Conservation (phyloP, 2,797 vertebrate species). For the Sebastes nivosus region DNA sequence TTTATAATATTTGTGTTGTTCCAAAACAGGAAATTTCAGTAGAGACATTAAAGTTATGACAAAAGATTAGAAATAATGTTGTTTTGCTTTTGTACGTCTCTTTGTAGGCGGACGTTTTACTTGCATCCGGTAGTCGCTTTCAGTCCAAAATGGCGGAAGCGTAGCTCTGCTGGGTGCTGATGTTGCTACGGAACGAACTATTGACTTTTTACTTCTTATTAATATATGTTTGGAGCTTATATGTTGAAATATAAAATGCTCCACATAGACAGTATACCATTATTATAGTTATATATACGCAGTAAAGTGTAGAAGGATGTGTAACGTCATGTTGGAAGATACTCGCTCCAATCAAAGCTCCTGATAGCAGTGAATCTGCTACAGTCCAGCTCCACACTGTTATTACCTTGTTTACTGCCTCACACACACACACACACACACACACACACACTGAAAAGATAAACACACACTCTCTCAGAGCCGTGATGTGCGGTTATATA, state of each 20-base stretch:
- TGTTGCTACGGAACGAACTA: too few relatives aligned
- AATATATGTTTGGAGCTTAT: too few relatives aligned
- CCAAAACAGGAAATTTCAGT: too few relatives aligned
- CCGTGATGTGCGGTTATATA: conserved; percentile 7
- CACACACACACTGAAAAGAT: not conserved
- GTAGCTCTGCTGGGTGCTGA: too few relatives aligned
- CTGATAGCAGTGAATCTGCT: not conserved
- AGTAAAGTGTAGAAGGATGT: not conserved
- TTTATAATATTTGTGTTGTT: too few relatives aligned
- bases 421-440: conserved; percentile 18
- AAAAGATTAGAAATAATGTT: too few relatives aligned
- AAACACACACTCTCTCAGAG: not conserved
- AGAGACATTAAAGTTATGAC: too few relatives aligned
- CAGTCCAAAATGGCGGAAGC: too few relatives aligned
- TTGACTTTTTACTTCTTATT: too few relatives aligned
- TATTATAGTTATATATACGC: not conserved
- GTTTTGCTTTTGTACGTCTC: too few relatives aligned
- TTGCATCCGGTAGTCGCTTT: too few relatives aligned
- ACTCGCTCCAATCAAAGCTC: not conserved
- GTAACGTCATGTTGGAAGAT: not conserved
- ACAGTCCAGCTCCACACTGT: conserved; percentile 4
- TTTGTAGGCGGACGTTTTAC: too few relatives aligned
- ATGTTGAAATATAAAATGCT: not conserved
- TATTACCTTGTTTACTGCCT: conserved; percentile 40
- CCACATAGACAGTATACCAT: not conserved